Evolutionary conservation across 2,888 invertebrate genomes (phyloP).

Genomic region (Ormyrus rosae): DNA sequence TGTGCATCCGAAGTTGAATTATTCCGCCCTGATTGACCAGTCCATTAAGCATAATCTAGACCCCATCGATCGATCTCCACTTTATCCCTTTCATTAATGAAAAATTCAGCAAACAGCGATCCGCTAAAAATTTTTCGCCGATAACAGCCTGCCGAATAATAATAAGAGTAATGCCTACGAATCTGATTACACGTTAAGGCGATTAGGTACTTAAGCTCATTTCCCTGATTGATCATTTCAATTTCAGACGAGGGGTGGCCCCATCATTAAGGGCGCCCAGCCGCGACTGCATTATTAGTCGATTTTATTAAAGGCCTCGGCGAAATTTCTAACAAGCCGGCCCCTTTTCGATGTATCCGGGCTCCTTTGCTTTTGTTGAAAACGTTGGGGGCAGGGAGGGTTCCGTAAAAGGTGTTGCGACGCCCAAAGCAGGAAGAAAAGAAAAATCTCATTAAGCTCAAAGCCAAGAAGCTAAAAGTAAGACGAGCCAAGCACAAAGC

Average conservation of each 20-base stretch:
- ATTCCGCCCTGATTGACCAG: too few relatives aligned
- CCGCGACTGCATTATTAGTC: slow-evolving; percentile 34
- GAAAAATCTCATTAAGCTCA: slow-evolving; percentile 64
- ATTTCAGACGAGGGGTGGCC: slow-evolving; percentile 12
- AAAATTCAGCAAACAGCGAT: too few relatives aligned
- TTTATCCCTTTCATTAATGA: too few relatives aligned
- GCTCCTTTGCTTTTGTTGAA: slow-evolving; percentile 13
- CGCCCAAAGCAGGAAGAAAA: slow-evolving; percentile 13
- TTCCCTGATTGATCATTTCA: slow-evolving; percentile 46
- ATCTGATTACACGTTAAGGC: slow-evolving; percentile 37
- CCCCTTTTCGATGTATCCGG: neutral
- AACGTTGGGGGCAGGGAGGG: neutral
- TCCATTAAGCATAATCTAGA: too few relatives aligned
- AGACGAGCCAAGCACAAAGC: slow-evolving; percentile 58
- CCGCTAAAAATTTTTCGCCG: too few relatives aligned
- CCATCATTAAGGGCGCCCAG: neutral
- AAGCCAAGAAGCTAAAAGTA: slow-evolving; percentile 60
- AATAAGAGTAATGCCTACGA: slow-evolving; percentile 3
- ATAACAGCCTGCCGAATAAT: slow-evolving; percentile 2
- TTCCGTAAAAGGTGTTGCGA: slow-evolving; percentile 40
- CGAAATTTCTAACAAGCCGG: slow-evolving; percentile 16
- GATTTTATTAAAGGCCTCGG: slow-evolving; percentile 38
- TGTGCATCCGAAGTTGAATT: too few relatives aligned
- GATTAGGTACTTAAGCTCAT: slow-evolving; percentile 38
- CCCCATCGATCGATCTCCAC: too few relatives aligned